phyloP scores from a whole-genome alignment of 2,797 vertebrate species.

The Menidia menidia region DNA sequence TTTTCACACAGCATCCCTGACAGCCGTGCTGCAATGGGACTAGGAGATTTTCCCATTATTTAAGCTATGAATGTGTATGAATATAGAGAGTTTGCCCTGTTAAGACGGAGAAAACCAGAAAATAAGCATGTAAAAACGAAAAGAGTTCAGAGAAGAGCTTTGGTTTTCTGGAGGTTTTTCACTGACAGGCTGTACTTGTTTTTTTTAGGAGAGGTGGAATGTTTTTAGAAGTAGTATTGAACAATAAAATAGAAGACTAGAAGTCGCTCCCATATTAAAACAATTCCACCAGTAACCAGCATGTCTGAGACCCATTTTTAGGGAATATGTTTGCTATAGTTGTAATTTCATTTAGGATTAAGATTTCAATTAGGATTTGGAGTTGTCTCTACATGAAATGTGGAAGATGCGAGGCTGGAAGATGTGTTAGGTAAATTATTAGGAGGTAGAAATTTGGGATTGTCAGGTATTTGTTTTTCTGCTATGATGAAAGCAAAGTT shows the following conservation, averaged over 20 bases:
- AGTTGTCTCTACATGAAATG: background rate
- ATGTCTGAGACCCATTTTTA: background rate
- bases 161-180: background rate
- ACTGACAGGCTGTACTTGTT: constrained; percentile 1
- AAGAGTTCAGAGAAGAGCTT: constrained; percentile 12
- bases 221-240: too few relatives aligned
- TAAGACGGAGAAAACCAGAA: constrained; percentile 45
- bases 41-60: constrained; percentile 58
- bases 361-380: background rate
- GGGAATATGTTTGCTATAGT: background rate
- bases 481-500: background rate
- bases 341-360: background rate
- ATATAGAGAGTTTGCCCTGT: constrained; percentile 22
- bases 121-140: constrained; percentile 30
- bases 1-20: constrained; percentile 64
- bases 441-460: background rate
- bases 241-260: background rate
- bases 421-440: background rate
- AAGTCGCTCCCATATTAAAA: background rate
- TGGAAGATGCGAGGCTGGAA: background rate
- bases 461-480: background rate
- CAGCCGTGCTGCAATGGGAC: constrained; percentile 62
- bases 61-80: constrained; percentile 47
- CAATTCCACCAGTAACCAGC: background rate
- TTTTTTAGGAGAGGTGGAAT: background rate